Percentiles rank a stretch among this genome's conserved stretches.
phyloP scores from a whole-genome alignment of 2,888 invertebrate species.

The Isoperla grammatica region DNA sequence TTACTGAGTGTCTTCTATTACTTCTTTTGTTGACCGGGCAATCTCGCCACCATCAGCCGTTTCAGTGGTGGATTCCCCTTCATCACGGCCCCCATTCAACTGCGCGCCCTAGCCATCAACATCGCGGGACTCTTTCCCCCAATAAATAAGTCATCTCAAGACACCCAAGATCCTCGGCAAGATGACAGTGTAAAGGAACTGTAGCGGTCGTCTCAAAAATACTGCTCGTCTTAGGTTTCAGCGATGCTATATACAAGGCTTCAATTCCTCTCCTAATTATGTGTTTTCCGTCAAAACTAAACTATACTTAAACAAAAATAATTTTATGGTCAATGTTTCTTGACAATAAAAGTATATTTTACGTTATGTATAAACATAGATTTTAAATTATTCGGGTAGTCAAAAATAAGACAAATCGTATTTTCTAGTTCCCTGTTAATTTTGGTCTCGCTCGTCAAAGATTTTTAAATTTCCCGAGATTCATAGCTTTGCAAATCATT shows the following conservation, averaged over 20 bases:
- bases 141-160: constrained; percentile 15
- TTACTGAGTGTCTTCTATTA: constrained; percentile 8
- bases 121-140: neutral
- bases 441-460: too few species aligned
- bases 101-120: neutral
- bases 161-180: constrained; percentile 4
- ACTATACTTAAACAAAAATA: too few species aligned
- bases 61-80: neutral
- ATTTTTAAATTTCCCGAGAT: too few species aligned
- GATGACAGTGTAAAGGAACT: constrained; percentile 2
- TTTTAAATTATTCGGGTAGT: too few species aligned
- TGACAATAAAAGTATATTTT: too few species aligned
- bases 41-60: constrained; percentile 11
- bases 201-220: neutral
- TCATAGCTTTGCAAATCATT: neutral
- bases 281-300: too few species aligned
- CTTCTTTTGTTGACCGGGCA: constrained; percentile 17
- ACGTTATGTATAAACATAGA: too few species aligned
- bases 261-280: too few species aligned
- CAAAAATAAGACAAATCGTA: too few species aligned
- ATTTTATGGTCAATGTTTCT: too few species aligned
- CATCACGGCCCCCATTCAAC: neutral
- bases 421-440: too few species aligned
- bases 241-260: too few species aligned
- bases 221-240: neutral